Conservation (phyloP, 2,113 vertebrate genomes). For the Sprattus sprattus region DNA sequence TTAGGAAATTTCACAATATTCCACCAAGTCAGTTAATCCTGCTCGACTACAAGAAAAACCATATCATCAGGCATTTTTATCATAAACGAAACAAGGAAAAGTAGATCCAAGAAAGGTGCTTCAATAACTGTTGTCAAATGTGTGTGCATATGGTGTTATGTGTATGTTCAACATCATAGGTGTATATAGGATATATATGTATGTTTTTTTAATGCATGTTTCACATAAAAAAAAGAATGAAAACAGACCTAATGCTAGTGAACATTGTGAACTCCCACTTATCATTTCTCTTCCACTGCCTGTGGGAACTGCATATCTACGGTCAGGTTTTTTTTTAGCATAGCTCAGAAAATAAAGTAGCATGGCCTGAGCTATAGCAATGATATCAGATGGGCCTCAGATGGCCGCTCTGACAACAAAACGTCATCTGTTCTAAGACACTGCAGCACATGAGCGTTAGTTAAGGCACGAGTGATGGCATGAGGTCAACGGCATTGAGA, state of each 20-base stretch:
- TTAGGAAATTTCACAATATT: conserved; percentile 25
- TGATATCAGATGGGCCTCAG: background rate
- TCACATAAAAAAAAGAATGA: conserved; percentile 48
- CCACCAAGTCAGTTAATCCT: conserved; percentile 35
- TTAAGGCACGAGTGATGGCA: background rate
- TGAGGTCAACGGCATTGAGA: background rate
- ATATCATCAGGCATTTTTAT: conserved; percentile 52
- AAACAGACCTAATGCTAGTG: conserved; percentile 62
- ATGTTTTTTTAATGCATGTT: conserved; percentile 62
- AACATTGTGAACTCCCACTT: conserved; percentile 69
- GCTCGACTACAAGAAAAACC: conserved; percentile 33
- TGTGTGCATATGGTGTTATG: conserved; percentile 51
- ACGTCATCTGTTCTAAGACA: background rate
- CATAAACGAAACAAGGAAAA: conserved; percentile 27
- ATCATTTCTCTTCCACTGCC: conserved; percentile 36
- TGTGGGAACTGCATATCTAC: conserved; percentile 42
- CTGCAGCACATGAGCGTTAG: background rate
- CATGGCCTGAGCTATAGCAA: conserved; percentile 2
- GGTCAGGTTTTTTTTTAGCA: conserved; percentile 4
- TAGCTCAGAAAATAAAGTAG: background rate
- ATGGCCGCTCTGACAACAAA: background rate
- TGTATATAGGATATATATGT: conserved; percentile 52
- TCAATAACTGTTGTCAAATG: conserved; percentile 49
- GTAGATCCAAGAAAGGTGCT: conserved; percentile 55
- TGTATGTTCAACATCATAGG: conserved; percentile 53